Percentiles rank a stretch among this genome's conserved stretches.
phyloP scores from a whole-genome alignment of 2,797 vertebrate species.

The Zonotrichia albicollis region DNA sequence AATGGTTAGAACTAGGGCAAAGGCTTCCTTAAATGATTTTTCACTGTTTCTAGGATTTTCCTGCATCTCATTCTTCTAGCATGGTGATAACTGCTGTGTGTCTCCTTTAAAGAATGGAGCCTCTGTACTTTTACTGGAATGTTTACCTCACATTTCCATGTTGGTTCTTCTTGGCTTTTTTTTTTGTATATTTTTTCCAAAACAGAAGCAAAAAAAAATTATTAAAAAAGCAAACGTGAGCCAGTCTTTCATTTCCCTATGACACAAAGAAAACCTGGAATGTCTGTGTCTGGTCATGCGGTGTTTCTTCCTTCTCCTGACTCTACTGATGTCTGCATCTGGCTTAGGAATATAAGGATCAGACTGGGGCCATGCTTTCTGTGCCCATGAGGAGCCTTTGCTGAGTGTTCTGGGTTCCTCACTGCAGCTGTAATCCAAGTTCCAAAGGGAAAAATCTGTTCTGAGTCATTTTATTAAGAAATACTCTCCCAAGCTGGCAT shows the following conservation, averaged over 20 bases:
- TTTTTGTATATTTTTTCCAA: slow-evolving; percentile 78
- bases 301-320: background rate
- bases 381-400: background rate
- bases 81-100: slow-evolving; percentile 73
- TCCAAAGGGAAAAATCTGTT: background rate
- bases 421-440: background rate
- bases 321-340: background rate
- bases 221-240: slow-evolving; percentile 27
- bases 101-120: slow-evolving; percentile 68
- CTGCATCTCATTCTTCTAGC: slow-evolving; percentile 77
- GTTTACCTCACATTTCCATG: slow-evolving; percentile 73
- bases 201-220: slow-evolving; percentile 68
- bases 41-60: slow-evolving; percentile 68
- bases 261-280: background rate
- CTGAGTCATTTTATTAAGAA: background rate
- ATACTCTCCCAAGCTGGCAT: background rate
- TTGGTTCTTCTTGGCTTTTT: slow-evolving; percentile 75
- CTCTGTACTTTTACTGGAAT: slow-evolving; percentile 72
- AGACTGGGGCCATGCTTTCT: background rate
- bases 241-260: slow-evolving; percentile 60
- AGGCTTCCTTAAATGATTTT: slow-evolving; percentile 64
- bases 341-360: background rate
- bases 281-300: background rate
- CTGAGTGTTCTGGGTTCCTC: background rate
- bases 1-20: slow-evolving; percentile 30